A percentile compares a stretch with the other conserved stretches of the same genome.
Conservation (phyloP, 2,113 vertebrate species). For the Eretmodus cyanostictus region DNA sequence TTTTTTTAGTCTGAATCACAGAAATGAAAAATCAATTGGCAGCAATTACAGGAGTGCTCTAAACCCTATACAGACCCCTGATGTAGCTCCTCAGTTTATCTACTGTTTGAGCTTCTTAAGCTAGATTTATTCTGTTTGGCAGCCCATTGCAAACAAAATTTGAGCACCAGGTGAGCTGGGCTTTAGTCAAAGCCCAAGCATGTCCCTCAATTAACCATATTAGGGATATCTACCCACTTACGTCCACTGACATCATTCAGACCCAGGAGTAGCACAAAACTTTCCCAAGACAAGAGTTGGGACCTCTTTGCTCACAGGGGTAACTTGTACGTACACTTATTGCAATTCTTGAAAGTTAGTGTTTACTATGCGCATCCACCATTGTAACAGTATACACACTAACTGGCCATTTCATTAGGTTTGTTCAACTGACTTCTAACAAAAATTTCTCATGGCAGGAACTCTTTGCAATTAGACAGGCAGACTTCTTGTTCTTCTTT, state of each 20-base stretch:
- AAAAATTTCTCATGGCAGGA: not conserved
- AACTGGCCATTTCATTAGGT: not conserved
- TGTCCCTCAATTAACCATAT: not conserved
- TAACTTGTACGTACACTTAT: not conserved
- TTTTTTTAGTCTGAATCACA: not conserved
- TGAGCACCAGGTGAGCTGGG: not conserved
- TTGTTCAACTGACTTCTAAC: not conserved
- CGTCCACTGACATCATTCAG: not conserved
- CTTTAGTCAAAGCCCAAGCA: not conserved
- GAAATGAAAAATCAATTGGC: not conserved
- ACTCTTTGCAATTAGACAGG: not conserved
- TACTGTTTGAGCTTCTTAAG: not conserved
- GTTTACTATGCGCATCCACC: not conserved
- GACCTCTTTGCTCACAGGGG: not conserved
- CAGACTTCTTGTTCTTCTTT: not conserved
- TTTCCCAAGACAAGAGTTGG: not conserved
- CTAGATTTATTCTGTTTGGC: not conserved
- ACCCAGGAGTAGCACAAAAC: not conserved
- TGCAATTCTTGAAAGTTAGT: not conserved
- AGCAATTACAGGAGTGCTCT: not conserved
- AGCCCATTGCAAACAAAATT: not conserved
- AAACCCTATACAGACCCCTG: not conserved
- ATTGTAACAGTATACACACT: not conserved
- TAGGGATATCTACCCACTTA: not conserved
- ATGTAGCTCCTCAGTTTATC: not conserved